Conservation (phyloP, 1,140 invertebrate species). For the Achroia grisella region DNA sequence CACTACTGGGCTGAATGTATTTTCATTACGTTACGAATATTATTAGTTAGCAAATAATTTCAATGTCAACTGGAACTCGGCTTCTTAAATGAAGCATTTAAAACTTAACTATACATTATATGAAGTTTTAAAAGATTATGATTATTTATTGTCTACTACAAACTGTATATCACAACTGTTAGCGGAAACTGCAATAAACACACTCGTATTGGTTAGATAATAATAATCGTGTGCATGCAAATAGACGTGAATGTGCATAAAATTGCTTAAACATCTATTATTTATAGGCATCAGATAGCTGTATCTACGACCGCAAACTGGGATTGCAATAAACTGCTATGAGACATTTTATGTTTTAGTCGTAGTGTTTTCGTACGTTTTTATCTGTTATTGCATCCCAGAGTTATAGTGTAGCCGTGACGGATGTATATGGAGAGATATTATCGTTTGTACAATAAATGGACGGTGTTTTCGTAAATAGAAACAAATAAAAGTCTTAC, state of each 20-base stretch:
- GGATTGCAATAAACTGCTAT: constrained; percentile 28
- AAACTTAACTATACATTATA: too few relatives aligned
- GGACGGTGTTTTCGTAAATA: not conserved
- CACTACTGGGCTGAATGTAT: too few relatives aligned
- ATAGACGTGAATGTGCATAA: constrained; percentile 34
- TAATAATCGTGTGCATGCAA: not conserved
- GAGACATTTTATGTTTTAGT: constrained; percentile 37
- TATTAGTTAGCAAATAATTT: too few relatives aligned
- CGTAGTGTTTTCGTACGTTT: constrained; percentile 28
- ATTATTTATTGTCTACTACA: not conserved
- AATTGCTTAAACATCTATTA: constrained; percentile 33
- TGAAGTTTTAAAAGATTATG: too few relatives aligned
- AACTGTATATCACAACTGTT: too few relatives aligned
- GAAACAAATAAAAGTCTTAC: too few relatives aligned
- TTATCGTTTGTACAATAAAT: constrained; percentile 25
- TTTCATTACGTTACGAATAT: too few relatives aligned
- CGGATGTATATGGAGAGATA: constrained; percentile 25
- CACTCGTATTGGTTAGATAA: constrained; percentile 15
- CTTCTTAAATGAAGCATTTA: too few relatives aligned
- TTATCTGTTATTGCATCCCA: constrained; percentile 45
- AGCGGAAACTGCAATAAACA: not conserved
- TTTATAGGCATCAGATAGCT: constrained; percentile 45
- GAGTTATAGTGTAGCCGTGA: constrained; percentile 28
- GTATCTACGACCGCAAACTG: constrained; percentile 8
- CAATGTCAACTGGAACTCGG: too few relatives aligned